These are phyloP conservation scores for Cynopterus brachyotis DNA, from an alignment of 2,113 vertebrate species.

Conservation along the genomic window DNA sequence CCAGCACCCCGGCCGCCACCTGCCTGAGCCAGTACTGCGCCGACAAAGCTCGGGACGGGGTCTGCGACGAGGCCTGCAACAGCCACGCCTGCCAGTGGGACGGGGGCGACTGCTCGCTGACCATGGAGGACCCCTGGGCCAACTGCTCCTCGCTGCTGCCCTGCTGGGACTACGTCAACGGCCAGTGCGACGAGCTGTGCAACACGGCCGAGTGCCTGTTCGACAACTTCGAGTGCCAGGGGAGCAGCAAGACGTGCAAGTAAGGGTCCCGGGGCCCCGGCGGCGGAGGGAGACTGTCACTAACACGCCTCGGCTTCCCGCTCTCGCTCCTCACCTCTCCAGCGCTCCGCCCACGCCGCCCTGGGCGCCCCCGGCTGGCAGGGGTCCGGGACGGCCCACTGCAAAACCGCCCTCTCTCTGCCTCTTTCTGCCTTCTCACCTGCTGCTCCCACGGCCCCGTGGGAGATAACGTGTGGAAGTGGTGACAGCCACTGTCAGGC, in stretches of 20 bases:
- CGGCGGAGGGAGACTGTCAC: slow-evolving; percentile 23
- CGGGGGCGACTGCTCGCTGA: slow-evolving; percentile 93
- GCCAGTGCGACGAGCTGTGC: slow-evolving; percentile 90
- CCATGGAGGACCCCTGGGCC: slow-evolving; percentile 88
- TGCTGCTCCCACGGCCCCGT: neutral
- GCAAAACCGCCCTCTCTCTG: slow-evolving; percentile 48
- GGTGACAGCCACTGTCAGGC: neutral
- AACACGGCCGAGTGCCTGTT: slow-evolving; percentile 93
- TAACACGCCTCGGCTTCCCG: slow-evolving; percentile 14
- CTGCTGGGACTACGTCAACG: slow-evolving; percentile 94
- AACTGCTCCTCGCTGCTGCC: slow-evolving; percentile 87
- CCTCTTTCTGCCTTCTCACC: slow-evolving; percentile 71
- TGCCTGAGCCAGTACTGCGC: slow-evolving; percentile 87
- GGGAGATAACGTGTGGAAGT: slow-evolving; percentile 64
- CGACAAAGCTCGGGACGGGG: slow-evolving; percentile 82
- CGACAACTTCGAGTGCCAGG: slow-evolving; percentile 94
- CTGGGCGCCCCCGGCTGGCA: slow-evolving; percentile 39
- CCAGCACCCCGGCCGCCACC: slow-evolving; percentile 56
- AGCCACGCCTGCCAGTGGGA: slow-evolving; percentile 94
- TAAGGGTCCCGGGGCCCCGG: slow-evolving; percentile 78
- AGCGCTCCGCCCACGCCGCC: neutral
- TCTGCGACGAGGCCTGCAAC: slow-evolving; percentile 93
- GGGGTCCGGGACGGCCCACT: slow-evolving; percentile 27
- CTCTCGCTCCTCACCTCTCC: slow-evolving; percentile 36
- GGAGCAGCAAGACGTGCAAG: slow-evolving; percentile 87